phyloP scores from a whole-genome alignment of 2,797 vertebrate species.

The Enteromius fasciolatus region DNA sequence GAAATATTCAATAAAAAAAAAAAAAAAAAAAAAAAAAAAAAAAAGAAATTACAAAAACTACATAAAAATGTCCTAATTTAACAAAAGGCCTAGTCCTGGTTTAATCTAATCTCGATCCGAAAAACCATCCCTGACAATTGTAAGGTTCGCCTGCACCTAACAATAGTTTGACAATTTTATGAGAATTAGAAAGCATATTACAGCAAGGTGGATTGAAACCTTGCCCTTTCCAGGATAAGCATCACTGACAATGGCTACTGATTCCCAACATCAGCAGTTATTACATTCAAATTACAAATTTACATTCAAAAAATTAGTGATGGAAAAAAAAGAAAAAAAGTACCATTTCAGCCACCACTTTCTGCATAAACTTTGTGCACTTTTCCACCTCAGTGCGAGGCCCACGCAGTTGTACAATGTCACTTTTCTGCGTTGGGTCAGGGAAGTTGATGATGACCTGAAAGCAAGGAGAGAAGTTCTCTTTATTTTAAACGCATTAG shows the following conservation, averaged over 20 bases:
- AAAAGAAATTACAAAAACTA: too few relatives aligned
- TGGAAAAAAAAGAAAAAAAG: neutral
- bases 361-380: slow-evolving; percentile 96
- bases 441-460: slow-evolving; percentile 99
- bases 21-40: too few relatives aligned
- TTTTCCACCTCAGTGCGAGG: slow-evolving; percentile 97
- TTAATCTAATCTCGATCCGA: too few relatives aligned
- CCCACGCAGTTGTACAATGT: slow-evolving; percentile 94
- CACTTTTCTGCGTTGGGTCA: slow-evolving; percentile 94
- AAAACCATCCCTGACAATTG: too few relatives aligned
- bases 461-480: neutral
- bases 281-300: too few relatives aligned
- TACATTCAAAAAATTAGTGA: neutral
- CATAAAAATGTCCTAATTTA: too few relatives aligned
- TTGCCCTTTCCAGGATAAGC: neutral
- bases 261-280: neutral
- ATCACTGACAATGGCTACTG: neutral
- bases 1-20: too few relatives aligned
- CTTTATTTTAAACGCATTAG: neutral
- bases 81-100: too few relatives aligned
- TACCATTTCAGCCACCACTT: slow-evolving; percentile 96
- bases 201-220: neutral
- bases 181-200: neutral
- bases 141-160: neutral
- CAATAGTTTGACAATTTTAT: neutral